phyloP scores from a whole-genome alignment of 2,888 invertebrate species.

The Rhorus exstirpatorius region DNA sequence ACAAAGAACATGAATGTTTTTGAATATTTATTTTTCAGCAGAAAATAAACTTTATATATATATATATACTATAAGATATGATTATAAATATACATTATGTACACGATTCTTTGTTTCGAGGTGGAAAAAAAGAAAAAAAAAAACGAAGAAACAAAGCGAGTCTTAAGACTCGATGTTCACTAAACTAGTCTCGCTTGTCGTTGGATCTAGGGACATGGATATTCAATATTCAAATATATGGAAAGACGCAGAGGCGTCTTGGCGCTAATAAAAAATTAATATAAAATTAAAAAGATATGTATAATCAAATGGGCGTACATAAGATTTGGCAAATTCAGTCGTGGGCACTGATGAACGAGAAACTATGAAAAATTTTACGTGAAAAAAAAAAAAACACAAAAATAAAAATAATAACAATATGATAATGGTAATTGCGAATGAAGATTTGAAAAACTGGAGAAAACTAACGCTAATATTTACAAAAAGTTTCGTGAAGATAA shows the following conservation, averaged over 20 bases:
- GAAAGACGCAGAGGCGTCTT: constrained; percentile 12
- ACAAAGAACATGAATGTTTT: not conserved
- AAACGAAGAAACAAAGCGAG: constrained; percentile 29
- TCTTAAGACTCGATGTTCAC: constrained; percentile 14
- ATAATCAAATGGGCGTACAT: constrained; percentile 68
- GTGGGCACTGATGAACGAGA: constrained; percentile 70
- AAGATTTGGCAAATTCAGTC: constrained; percentile 84
- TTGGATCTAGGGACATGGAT: no score
- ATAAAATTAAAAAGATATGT: constrained; percentile 15
- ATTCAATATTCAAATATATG: constrained; percentile 23
- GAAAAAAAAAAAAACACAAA: constrained; percentile 33
- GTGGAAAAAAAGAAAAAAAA: not conserved
- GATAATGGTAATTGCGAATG: constrained; percentile 21
- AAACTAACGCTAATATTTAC: constrained; percentile 68
- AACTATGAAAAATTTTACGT: constrained; percentile 21
- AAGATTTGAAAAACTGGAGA: constrained; percentile 14
- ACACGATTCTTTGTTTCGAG: constrained; percentile 55
- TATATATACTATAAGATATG: constrained; percentile 42
- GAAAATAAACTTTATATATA: constrained; percentile 62
- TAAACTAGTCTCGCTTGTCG: not conserved
- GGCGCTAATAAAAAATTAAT: not conserved
- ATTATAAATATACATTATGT: constrained; percentile 67
- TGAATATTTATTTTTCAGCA: constrained; percentile 61
- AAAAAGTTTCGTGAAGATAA: constrained; percentile 38
- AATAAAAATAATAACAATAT: constrained; percentile 32